Conservation (phyloP, 2,797 vertebrate genomes). For the Epinephelus awoara region DNA sequence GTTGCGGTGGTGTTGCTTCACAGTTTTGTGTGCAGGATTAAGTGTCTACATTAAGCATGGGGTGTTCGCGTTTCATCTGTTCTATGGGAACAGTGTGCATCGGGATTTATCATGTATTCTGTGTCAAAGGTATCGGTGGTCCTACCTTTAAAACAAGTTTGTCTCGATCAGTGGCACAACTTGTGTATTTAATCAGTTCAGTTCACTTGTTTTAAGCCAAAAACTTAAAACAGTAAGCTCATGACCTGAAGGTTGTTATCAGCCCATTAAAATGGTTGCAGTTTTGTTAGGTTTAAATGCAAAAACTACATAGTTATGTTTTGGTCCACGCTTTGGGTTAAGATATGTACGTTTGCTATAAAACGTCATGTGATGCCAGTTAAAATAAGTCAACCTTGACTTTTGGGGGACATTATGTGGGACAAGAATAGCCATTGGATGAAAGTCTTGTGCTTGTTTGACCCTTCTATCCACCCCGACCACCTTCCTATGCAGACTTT, state of each 20-base stretch:
- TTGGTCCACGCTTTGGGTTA: no score
- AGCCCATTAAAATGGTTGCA: no score
- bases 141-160: constrained; percentile 44
- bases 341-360: no score
- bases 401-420: no score
- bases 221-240: constrained; percentile 15
- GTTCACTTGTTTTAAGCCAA: constrained; percentile 34
- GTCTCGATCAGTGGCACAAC: constrained; percentile 35
- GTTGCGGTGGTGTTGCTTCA: constrained; percentile 17
- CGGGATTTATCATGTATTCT: constrained; percentile 25
- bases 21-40: constrained; percentile 10
- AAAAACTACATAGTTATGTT: no score
- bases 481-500: no score
- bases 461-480: no score
- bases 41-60: constrained; percentile 17
- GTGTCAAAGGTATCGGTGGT: not conserved
- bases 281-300: no score
- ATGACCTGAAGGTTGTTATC: not conserved
- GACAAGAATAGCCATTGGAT: no score
- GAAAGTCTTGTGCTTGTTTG: no score
- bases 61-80: constrained; percentile 1
- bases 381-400: no score
- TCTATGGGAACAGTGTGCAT: constrained; percentile 26
- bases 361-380: no score
- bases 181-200: constrained; percentile 32